Percentiles rank a stretch among this genome's conserved stretches.
Evolutionary conservation across 2,113 vertebrate genomes (phyloP).

Genomic region (Crotalus viridis): DNA sequence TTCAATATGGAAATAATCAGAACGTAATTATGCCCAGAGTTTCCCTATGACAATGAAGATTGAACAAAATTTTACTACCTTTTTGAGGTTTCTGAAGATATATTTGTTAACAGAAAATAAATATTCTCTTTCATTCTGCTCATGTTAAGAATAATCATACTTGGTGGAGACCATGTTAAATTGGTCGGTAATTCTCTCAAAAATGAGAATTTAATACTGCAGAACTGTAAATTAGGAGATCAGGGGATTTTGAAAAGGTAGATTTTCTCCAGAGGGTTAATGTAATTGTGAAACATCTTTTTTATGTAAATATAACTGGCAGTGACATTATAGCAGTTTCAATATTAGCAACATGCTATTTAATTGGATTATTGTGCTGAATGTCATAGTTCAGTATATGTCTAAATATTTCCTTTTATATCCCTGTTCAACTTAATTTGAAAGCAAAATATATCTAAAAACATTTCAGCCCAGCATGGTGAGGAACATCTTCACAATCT

Average conservation of each 20-base stretch:
- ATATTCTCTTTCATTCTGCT: not conserved
- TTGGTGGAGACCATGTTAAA: not conserved
- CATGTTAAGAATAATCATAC: not conserved
- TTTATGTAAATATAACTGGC: not conserved
- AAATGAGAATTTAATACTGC: not conserved
- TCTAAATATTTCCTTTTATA: not conserved
- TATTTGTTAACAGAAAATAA: not conserved
- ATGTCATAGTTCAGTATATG: not conserved
- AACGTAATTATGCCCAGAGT: not conserved
- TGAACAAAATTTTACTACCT: not conserved
- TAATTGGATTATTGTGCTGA: not conserved
- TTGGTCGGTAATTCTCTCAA: constrained; percentile 1
- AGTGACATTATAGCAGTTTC: not conserved
- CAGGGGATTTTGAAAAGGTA: not conserved
- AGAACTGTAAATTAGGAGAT: not conserved
- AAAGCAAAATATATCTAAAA: not conserved
- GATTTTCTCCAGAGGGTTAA: not conserved
- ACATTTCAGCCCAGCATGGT: not conserved
- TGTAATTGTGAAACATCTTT: not conserved
- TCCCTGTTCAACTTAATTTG: not conserved
- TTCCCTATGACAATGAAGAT: not conserved
- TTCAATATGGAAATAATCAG: not conserved
- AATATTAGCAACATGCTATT: not conserved
- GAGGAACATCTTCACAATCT: not conserved
- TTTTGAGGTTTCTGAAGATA: not conserved